Percentiles rank a stretch among this genome's conserved stretches.
Evolutionary conservation across 1,140 invertebrate species (phyloP).

Genomic region (Drosophila mauritiana): DNA sequence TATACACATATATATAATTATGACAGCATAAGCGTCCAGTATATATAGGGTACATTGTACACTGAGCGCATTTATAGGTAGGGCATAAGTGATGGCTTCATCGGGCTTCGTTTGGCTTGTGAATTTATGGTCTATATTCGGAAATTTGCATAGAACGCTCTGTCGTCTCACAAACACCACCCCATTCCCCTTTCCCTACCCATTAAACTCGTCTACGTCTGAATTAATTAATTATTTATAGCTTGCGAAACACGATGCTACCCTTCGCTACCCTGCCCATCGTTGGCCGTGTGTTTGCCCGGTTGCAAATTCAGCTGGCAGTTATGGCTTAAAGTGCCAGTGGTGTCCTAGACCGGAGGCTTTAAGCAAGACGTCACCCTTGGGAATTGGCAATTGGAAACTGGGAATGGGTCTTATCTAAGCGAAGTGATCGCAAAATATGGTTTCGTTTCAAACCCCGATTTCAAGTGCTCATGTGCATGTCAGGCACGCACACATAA

Average conservation of each 20-base stretch:
- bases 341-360: constrained; percentile 15
- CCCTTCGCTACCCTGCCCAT: constrained; percentile 33
- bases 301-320: constrained; percentile 55
- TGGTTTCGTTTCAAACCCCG: constrained; percentile 48
- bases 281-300: constrained; percentile 53
- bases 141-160: constrained; percentile 72
- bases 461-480: constrained; percentile 47
- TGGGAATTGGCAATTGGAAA: too few relatives aligned
- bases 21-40: constrained; percentile 1
- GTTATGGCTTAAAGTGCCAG: constrained; percentile 15
- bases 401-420: constrained; percentile 55
- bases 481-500: constrained; percentile 72
- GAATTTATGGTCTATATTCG: constrained; percentile 81
- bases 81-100: constrained; percentile 64
- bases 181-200: too few relatives aligned
- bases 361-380: constrained; percentile 42
- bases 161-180: constrained; percentile 12
- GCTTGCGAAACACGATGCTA: constrained; percentile 61
- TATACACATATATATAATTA: constrained; percentile 5
- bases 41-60: constrained; percentile 1
- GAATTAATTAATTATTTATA: constrained; percentile 83
- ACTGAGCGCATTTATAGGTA: constrained; percentile 13
- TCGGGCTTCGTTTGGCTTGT: constrained; percentile 50
- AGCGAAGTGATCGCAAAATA: constrained; percentile 74
- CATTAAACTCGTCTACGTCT: constrained; percentile 46